Conservation (phyloP, 2,888 invertebrate genomes). For the Barypeithes pellucidus region DNA sequence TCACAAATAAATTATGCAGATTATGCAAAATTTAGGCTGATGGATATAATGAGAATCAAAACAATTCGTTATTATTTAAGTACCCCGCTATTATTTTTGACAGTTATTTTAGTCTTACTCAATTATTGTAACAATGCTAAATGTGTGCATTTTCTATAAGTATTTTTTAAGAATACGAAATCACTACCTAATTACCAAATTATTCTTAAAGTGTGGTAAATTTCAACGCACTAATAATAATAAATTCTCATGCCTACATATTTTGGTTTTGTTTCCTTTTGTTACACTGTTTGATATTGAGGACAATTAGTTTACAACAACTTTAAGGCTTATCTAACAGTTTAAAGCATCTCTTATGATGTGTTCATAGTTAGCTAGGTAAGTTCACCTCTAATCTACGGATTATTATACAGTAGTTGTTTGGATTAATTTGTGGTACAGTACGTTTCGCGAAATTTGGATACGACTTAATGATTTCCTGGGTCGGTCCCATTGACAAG, state of each 20-base stretch:
- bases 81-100: neutral
- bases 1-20: neutral
- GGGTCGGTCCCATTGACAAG: too few species aligned
- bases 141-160: neutral
- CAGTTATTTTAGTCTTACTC: neutral
- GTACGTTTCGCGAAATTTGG: too few species aligned
- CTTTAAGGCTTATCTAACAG: too few species aligned
- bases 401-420: too few species aligned
- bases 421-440: too few species aligned
- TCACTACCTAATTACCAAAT: constrained; percentile 29
- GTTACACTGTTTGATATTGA: constrained; percentile 37
- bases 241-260: constrained; percentile 32
- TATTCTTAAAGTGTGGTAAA: constrained; percentile 34
- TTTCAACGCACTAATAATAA: constrained; percentile 25
- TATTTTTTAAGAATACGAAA: constrained; percentile 10
- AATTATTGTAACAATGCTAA: constrained; percentile 18
- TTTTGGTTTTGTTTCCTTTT: constrained; percentile 34
- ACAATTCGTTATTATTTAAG: constrained; percentile 10
- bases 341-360: too few species aligned
- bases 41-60: neutral
- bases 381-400: too few species aligned
- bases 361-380: too few species aligned
- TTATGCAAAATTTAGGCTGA: constrained; percentile 8
- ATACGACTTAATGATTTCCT: too few species aligned
- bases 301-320: constrained; percentile 23